Evolutionary conservation across 2,113 vertebrate genomes (phyloP), one percentile per base, ranked within the genome.

Genomic region (Phyllostomus discolor): DNA sequence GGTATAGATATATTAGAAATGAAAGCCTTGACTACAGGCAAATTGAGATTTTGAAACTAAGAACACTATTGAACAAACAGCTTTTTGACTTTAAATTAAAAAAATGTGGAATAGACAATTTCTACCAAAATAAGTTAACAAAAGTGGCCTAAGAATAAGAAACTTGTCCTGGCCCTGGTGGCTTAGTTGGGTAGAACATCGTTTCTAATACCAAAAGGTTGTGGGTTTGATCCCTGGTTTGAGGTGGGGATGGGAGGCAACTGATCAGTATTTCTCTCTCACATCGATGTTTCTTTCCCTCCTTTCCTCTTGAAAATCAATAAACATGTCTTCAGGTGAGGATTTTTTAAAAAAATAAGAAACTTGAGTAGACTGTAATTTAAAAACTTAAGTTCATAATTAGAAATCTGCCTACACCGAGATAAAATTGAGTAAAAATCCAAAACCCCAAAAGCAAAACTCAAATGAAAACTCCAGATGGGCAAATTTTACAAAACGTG

Each of bases 91-190:
- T 95, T 69, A 66, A 64, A 81, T 85, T 52, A 66, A 35, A 70
- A 89, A 94, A 46, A 82, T 46, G 24, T 86, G 19, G 80, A 86
- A 66, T 50, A 20, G 50, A 87, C 2, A 64, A 33, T 87, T 80
- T 82, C 66, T 90, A 69, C 43, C 24, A 92, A 94, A 95, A 26
- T 64, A 79, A 92, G 54, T 85, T 33, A 94, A 20, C 69, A 86
- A 31, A 93, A 70, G 93, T 92, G 41, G 17, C 33, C 88, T 83
- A 91, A 79, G 73, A 91, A 91, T 85, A 69, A 73, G 52, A 90
- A 92, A 75, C 33, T 80, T 72, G 69, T 24, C 28, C 28, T 64
- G 62, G 62, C 28, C 26, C 28, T 5, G 10, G 62, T 4, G 62
- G 28, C 62, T 64, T 15, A 31, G 12, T 64, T 31, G 28, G 5